These are phyloP conservation scores for Ctenodactylus gundi DNA, from an alignment of 2,113 vertebrate species.

Conservation along the genomic window DNA sequence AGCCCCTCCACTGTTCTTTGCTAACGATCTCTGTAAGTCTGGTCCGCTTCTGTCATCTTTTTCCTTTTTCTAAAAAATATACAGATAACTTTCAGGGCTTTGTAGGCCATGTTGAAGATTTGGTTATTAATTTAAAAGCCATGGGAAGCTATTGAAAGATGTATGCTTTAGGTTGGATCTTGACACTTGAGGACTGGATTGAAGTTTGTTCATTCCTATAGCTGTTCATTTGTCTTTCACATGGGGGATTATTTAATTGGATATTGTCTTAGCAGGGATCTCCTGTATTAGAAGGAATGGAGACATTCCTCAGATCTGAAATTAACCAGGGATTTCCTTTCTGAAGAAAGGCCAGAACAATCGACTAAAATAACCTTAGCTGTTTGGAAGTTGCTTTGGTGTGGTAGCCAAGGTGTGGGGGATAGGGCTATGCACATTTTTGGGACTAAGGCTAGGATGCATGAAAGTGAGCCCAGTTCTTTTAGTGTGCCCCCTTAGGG, in stretches of 20 bases:
- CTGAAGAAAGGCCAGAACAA: neutral
- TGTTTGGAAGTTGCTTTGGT: constrained; percentile 11
- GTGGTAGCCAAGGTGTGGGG: neutral
- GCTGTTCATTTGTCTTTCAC: neutral
- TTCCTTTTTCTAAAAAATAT: neutral
- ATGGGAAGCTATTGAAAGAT: neutral
- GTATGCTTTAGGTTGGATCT: neutral
- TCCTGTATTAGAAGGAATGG: neutral
- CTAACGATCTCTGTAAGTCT: neutral
- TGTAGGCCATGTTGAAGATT: neutral
- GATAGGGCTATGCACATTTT: neutral
- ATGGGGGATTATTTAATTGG: neutral
- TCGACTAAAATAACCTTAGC: neutral
- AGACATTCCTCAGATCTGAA: too few relatives aligned
- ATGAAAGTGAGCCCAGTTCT: neutral
- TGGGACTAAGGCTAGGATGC: neutral
- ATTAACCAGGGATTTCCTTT: too few relatives aligned
- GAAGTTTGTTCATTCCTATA: neutral
- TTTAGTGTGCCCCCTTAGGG: neutral
- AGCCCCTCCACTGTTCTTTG: neutral
- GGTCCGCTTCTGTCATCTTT: neutral
- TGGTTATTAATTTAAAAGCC: constrained; percentile 31
- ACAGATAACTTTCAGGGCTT: neutral
- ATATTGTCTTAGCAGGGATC: neutral
- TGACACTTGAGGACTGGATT: neutral